A percentile compares a stretch with the other conserved stretches of the same genome.
Evolutionary conservation across 2,113 vertebrate genomes (phyloP).

Genomic region (Rhabdomys dilectus): DNA sequence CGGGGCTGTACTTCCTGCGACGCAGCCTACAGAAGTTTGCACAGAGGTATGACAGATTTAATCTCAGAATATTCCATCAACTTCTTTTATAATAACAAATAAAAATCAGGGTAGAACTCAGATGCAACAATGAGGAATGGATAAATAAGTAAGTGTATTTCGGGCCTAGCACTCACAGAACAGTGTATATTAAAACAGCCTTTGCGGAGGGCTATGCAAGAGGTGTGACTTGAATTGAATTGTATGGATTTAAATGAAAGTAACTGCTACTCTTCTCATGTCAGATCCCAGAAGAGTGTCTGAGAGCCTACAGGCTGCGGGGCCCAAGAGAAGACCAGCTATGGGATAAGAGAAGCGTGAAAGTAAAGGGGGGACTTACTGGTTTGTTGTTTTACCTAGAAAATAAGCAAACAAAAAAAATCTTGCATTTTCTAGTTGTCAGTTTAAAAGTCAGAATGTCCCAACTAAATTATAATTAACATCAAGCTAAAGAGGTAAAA

Average conservation of each 20-base stretch:
- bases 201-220: background rate
- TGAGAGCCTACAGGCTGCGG: background rate
- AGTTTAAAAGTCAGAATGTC: conserved; percentile 64
- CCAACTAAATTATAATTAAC: conserved; percentile 63
- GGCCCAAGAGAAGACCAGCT: background rate
- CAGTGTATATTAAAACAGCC: background rate
- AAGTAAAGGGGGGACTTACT: background rate
- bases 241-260: background rate
- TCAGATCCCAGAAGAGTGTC: background rate
- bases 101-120: conserved; percentile 41
- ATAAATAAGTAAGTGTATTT: conserved; percentile 34
- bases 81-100: background rate
- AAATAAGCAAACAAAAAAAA: conserved; percentile 21
- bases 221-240: background rate
- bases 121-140: background rate
- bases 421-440: conserved; percentile 32
- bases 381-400: conserved; percentile 6
- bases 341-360: background rate
- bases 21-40: background rate
- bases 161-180: background rate
- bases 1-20: background rate
- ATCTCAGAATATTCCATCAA: background rate
- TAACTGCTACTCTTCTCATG: background rate
- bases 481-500: background rate
- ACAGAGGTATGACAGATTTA: background rate